Percentiles rank a stretch among this genome's conserved stretches.
Evolutionary conservation across 2,797 vertebrate species (phyloP).

Genomic region (Streptopelia turtur): DNA sequence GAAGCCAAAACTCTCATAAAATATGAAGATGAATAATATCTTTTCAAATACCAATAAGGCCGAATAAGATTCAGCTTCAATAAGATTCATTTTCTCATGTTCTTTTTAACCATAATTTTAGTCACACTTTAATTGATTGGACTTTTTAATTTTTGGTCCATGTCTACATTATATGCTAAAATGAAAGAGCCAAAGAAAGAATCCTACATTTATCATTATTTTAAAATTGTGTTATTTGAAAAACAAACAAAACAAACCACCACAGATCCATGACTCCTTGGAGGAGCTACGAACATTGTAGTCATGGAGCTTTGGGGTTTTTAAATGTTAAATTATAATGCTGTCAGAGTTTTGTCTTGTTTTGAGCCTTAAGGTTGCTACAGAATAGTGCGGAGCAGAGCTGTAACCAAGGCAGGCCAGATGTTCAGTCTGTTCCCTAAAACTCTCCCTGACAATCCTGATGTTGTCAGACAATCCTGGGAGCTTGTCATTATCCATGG

Average conservation of each 20-base stretch:
- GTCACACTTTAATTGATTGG: neutral
- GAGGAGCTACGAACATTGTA: neutral
- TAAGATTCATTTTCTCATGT: neutral
- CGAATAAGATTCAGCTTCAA: neutral
- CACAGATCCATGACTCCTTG: neutral
- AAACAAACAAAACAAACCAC: neutral
- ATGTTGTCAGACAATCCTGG: neutral
- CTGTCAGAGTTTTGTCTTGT: neutral
- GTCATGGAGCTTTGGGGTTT: rapidly evolving
- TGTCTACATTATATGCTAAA: neutral
- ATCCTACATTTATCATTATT: neutral
- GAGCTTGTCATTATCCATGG: neutral
- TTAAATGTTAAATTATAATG: neutral
- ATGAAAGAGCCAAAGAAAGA: neutral
- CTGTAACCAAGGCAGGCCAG: neutral
- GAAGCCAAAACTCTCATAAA: neutral
- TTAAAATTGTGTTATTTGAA: neutral
- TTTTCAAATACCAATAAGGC: neutral
- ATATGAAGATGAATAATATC: neutral
- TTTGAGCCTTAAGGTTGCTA: neutral
- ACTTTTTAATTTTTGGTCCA: neutral
- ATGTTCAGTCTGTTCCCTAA: neutral
- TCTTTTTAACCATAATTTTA: neutral
- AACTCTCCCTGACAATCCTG: neutral
- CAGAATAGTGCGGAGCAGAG: neutral